Base-by-base conservation (phyloP, 2,888 invertebrate species). In the Disparrhopalites patrizii region DNA sequence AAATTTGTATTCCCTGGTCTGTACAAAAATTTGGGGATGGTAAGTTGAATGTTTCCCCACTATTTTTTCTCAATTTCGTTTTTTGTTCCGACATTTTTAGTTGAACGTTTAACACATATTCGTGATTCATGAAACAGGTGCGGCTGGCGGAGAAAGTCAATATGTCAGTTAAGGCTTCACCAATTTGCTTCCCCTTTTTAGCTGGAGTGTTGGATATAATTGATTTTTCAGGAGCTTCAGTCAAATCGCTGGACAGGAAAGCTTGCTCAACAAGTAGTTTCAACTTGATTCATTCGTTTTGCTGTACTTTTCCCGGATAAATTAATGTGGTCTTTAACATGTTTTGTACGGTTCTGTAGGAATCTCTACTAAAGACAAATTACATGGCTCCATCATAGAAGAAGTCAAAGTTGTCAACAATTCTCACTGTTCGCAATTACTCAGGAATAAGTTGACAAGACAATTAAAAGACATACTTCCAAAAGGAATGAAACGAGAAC, bases 161-260 rank as follows among this genome's bases (percentile, higher is more conserved):
- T 8, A 58, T 67, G 3, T 51, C 43, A 5, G 13, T 50, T 13
- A 40, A 20, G 15, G 27, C 40, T 27, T 28, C 56, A 18, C 69
- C 69, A 18, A 30, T 69, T 31, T 69, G 69, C n/a, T 69, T 69
- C 23, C 69, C 69, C 1, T 69, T 69, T 36, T n/a, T 62, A 2
- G 69, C 69, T 33, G 63, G 64, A 13, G 69, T 69, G 15, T 33
- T 69, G 33, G 69, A 69, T 36, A 69, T 69, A 10, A 47, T 66
- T 13, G 56, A 55, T 18, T 69, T 69, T 47, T 23, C 38, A 33
- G 58, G 58, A n/a, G 5, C 30, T 25, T 5, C n/a, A 1, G 63
- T 31, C 2, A 27, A n/a, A 38, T 50, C 66, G 20, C 10, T 62
- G 33, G 51, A 30, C 30, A n/a, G n/a, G n/a, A n/a, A n/a, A n/a